These are phyloP conservation scores for Bedellia somnulentella DNA, from an alignment of 2,888 invertebrate genomes.

Conservation along the genomic window DNA sequence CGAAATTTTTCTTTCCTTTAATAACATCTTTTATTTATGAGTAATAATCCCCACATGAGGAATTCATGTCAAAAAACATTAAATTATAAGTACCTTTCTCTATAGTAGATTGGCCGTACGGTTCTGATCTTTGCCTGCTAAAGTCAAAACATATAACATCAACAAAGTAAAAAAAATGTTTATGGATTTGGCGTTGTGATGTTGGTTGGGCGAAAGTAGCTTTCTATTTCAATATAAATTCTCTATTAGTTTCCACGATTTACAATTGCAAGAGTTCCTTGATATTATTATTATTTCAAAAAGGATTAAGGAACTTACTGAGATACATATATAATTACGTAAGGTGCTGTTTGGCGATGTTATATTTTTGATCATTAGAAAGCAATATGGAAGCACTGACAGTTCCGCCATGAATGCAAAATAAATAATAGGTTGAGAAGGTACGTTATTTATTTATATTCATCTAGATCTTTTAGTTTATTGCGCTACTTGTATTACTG, in stretches of 20 bases:
- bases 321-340: background rate
- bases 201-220: slow-evolving; percentile 32
- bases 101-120: no score
- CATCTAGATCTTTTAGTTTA: no score
- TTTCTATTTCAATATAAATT: slow-evolving; percentile 24
- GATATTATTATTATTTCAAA: background rate
- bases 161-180: no score
- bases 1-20: no score
- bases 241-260: background rate
- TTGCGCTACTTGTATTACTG: background rate
- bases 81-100: no score
- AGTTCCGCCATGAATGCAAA: slow-evolving; percentile 64
- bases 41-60: no score
- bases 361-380: slow-evolving; percentile 37
- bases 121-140: no score
- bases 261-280: background rate
- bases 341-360: no score
- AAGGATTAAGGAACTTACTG: background rate
- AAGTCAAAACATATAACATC: no score
- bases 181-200: slow-evolving; percentile 2
- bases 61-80: no score
- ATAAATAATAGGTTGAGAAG: slow-evolving; percentile 59
- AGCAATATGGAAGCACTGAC: slow-evolving; percentile 63
- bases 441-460: no score
- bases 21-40: no score